Percentiles rank a stretch among this genome's conserved stretches.
Conservation (phyloP, 1,140 invertebrate species). For the Drosophila neocordata region DNA sequence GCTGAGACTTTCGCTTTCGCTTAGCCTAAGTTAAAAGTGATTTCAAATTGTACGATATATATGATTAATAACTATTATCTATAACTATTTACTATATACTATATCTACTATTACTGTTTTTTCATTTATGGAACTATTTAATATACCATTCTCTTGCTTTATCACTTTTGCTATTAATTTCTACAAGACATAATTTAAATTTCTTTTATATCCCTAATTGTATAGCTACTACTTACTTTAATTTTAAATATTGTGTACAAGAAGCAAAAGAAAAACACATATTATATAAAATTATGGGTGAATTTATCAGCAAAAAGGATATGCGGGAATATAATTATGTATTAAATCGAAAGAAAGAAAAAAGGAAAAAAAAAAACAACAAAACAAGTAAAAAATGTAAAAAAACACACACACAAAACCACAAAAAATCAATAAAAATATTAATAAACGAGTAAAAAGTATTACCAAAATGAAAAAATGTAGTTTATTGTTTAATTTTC, state of each 20-base stretch:
- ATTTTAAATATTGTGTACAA: slow-evolving; percentile 51
- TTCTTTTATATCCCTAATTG: slow-evolving; percentile 72
- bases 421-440: slow-evolving; percentile 68
- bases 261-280: slow-evolving; percentile 46
- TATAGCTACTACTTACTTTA: slow-evolving; percentile 69
- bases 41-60: slow-evolving; percentile 73
- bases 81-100: slow-evolving; percentile 48
- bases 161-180: slow-evolving; percentile 47
- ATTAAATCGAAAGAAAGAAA: slow-evolving; percentile 59
- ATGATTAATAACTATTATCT: slow-evolving; percentile 57
- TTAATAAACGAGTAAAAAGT: slow-evolving; percentile 75
- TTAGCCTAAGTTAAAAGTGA: slow-evolving; percentile 59
- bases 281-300: slow-evolving; percentile 68
- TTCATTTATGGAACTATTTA: slow-evolving; percentile 34
- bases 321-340: slow-evolving; percentile 72
- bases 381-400: slow-evolving; percentile 61
- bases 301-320: slow-evolving; percentile 70
- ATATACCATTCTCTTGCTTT: slow-evolving; percentile 15
- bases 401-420: slow-evolving; percentile 53
- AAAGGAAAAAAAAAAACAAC: slow-evolving; percentile 36
- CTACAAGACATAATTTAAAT: slow-evolving; percentile 67
- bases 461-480: slow-evolving; percentile 58
- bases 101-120: slow-evolving; percentile 22
- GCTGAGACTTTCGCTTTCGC: slow-evolving; percentile 46
- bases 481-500: background rate